Percentiles rank a stretch among this genome's conserved stretches.
phyloP scores from a whole-genome alignment of 2,888 invertebrate species.

The Oligia latruncula region DNA sequence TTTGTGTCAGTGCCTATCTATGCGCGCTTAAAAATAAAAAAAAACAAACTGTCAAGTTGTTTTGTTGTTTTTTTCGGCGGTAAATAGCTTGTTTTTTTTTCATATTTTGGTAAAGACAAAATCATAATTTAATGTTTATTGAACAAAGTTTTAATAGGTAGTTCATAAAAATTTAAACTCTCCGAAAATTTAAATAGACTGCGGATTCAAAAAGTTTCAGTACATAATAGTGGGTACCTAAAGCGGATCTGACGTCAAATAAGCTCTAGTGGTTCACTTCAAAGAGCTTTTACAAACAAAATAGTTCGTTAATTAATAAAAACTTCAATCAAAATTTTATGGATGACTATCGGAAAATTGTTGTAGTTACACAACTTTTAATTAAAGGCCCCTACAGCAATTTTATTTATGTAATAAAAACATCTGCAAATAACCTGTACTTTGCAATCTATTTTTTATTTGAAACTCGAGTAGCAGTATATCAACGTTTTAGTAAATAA shows the following conservation, averaged over 20 bases:
- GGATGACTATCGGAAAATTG: constrained; percentile 11
- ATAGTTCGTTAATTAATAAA: constrained; percentile 33
- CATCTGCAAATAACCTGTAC: constrained; percentile 4
- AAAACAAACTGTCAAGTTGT: constrained; percentile 35
- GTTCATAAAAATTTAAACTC: background rate
- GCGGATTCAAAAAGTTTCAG: background rate
- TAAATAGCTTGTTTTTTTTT: background rate
- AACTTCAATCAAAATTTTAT: constrained; percentile 28
- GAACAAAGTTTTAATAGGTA: too few relatives aligned
- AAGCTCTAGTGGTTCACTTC: background rate
- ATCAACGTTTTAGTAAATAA: constrained; percentile 7
- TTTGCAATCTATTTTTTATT: constrained; percentile 8
- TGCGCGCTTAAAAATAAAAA: constrained; percentile 27
- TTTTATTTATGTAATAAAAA: background rate
- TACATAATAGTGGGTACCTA: background rate
- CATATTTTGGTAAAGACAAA: background rate
- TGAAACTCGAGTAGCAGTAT: background rate
- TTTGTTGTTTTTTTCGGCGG: background rate
- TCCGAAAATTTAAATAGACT: too few relatives aligned
- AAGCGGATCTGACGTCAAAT: background rate
- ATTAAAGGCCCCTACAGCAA: constrained; percentile 10
- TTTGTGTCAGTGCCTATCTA: constrained; percentile 53
- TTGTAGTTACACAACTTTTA: constrained; percentile 34
- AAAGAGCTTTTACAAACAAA: constrained; percentile 34
- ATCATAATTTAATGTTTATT: background rate